These are phyloP conservation scores for Melanocharis versteri DNA, from an alignment of 2,113 vertebrate species.

Conservation along the genomic window DNA sequence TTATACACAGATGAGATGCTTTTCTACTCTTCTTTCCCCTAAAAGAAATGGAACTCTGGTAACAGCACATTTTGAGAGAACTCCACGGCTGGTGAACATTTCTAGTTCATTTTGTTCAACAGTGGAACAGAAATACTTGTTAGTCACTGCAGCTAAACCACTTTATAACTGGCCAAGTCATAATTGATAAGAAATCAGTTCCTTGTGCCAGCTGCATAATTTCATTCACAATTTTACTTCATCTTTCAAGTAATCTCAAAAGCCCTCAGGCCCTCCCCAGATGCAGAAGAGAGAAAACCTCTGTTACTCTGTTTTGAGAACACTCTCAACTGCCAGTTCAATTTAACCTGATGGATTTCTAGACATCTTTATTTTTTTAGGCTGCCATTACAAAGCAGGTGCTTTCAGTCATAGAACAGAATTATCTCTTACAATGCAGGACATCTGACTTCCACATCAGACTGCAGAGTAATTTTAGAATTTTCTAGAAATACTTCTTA, in stretches of 20 bases:
- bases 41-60: neutral
- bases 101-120: neutral
- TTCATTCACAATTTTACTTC: neutral
- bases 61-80: neutral
- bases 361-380: neutral
- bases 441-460: neutral
- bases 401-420: neutral
- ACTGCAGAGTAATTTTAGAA: neutral
- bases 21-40: neutral
- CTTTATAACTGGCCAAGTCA: neutral
- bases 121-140: neutral
- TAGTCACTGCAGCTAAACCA: neutral
- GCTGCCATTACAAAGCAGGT: neutral
- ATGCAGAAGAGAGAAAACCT: neutral
- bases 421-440: neutral
- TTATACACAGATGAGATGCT: neutral
- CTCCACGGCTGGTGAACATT: neutral
- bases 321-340: neutral
- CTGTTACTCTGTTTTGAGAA: neutral
- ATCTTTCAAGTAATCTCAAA: neutral
- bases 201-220: slow-evolving; percentile 10
- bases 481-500: neutral
- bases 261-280: neutral
- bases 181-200: neutral
- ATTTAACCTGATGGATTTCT: neutral